Conservation (phyloP, 2,797 vertebrate genomes). For the Phrynocephalus guinanensis region DNA sequence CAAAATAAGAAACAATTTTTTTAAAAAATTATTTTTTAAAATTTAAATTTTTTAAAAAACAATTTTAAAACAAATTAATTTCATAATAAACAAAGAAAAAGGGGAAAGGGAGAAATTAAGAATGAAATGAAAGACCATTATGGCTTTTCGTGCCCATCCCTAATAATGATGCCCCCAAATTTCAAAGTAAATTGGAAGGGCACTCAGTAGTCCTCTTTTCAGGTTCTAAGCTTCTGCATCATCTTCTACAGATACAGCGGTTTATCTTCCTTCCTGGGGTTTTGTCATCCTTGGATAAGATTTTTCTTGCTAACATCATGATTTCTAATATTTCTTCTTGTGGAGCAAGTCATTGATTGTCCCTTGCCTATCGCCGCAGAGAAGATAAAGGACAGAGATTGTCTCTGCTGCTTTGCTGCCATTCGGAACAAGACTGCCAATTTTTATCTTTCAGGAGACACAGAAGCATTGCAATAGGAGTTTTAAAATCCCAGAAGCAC, state of each 20-base stretch:
- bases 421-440: background rate
- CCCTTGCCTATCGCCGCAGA: background rate
- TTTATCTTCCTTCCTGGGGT: background rate
- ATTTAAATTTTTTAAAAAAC: too few species aligned
- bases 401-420: background rate
- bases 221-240: background rate
- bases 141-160: too few species aligned
- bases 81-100: too few species aligned
- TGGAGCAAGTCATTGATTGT: background rate
- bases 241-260: background rate
- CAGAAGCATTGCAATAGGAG: background rate
- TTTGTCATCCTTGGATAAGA: background rate
- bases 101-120: too few species aligned
- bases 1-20: too few species aligned
- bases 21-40: too few species aligned
- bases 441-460: background rate
- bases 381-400: background rate
- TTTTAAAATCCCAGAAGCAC: slow-evolving; percentile 26
- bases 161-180: too few species aligned
- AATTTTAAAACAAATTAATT: too few species aligned
- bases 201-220: background rate
- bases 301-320: background rate
- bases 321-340: background rate
- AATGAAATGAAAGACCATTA: too few species aligned
- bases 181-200: background rate